phyloP scores from a whole-genome alignment of 1,140 invertebrate species.

The Tigriopus japonicus region DNA sequence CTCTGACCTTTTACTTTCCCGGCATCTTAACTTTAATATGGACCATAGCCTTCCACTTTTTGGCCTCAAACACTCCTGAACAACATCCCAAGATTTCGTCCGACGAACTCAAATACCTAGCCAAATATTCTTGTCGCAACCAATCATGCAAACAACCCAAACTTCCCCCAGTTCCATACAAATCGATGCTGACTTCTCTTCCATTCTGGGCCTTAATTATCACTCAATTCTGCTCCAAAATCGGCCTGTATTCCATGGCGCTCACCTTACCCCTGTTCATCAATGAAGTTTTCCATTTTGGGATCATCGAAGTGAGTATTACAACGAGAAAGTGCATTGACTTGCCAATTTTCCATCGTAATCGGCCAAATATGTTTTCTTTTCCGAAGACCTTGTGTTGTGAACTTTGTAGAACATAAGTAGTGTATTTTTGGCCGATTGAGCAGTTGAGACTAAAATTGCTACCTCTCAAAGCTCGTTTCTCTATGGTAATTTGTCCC shows the following conservation, averaged over 20 bases:
- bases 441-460: too few relatives aligned
- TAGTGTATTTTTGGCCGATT: too few relatives aligned
- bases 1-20: not conserved
- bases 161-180: not conserved
- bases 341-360: too few relatives aligned
- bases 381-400: not conserved
- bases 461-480: too few relatives aligned
- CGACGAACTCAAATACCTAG: not conserved
- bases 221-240: not conserved
- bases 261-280: not conserved
- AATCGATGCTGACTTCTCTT: not conserved
- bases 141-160: not conserved
- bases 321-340: too few relatives aligned
- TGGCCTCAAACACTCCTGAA: not conserved
- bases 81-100: not conserved
- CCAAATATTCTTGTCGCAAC: not conserved
- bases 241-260: not conserved
- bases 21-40: not conserved
- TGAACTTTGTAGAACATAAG: too few relatives aligned
- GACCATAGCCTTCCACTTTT: not conserved
- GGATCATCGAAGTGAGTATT: not conserved
- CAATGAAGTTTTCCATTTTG: not conserved
- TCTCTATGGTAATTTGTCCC: too few relatives aligned
- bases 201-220: not conserved
- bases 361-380: too few relatives aligned